Base-by-base conservation (phyloP, 2,113 vertebrate genomes). In the Turdus rufiventris region DNA sequence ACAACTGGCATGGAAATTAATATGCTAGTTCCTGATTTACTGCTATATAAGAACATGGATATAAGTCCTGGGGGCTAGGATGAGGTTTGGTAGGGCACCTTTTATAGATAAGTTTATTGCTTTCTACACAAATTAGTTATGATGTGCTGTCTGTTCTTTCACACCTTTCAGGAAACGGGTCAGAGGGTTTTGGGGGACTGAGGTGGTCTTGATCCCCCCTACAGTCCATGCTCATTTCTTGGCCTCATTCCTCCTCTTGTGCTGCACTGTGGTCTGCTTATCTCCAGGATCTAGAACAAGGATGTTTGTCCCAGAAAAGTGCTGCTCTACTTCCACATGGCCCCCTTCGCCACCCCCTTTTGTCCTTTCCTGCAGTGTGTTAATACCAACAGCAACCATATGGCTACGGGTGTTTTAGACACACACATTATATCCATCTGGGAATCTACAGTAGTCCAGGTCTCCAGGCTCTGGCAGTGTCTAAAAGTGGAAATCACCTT, bases 401-500 rank as follows among this genome's bases (percentile, higher is more conserved):
- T 0, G 0, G n/a, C 28, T 21, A 1, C 40, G 45, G 16, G 18
- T 45, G 10, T 43, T 56, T 81, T 28, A 61, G 8, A 34, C 11
- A 12, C 1, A 21, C 29, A 45, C 17, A 4, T 61, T 67, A 23
- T 8, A 23, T 23, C 20, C n/a, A 12, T 15, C 19, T 62, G 48
- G n/a, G 25, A 71, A 40, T 26, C 54, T 29, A 9, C 25, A 48
- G 25, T 3, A 73, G n/a, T 10, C 29, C 67, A 85, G 60, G 15
- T 14, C n/a, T 85, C 20, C 28, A 60, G 38, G 38, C 12, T 21
- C 51, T 34, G 38, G 25, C 14, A 58, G 12, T 36, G 18, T 34
- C n/a, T 47, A 36, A n/a, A 58, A 31, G n/a, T 24, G 23, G 34
- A 79, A 83, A 61, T 61, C 2, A 12, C 21, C 47, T 85, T 61